Evolutionary conservation across 2,113 vertebrate species (phyloP).

Genomic region (Gambusia affinis): DNA sequence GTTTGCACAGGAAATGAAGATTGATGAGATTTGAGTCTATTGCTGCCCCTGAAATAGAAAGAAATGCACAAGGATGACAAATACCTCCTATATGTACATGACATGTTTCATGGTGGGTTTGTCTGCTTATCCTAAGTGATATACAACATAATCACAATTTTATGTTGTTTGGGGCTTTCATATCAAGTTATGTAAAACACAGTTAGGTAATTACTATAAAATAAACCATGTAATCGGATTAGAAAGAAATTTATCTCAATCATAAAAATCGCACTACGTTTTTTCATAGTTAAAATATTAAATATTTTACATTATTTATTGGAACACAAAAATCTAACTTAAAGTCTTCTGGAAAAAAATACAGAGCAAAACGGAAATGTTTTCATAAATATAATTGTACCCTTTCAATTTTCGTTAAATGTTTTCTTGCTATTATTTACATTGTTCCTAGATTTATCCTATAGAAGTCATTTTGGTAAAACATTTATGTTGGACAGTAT

Average conservation of each 20-base stretch:
- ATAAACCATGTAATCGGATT: not conserved
- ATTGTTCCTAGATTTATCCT: not conserved
- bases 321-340: not conserved
- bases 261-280: not conserved
- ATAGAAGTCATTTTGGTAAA: not conserved
- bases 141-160: not conserved
- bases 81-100: slow-evolving; percentile 13
- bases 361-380: too few species aligned
- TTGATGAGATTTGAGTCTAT: slow-evolving; percentile 42
- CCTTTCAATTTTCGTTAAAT: not conserved
- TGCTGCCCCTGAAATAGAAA: slow-evolving; percentile 30
- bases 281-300: not conserved
- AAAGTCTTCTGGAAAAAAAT: not conserved
- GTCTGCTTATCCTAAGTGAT: slow-evolving; percentile 33
- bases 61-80: slow-evolving; percentile 45
- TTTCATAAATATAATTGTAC: too few species aligned
- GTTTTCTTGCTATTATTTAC: too few species aligned
- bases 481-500: not conserved
- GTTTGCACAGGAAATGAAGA: slow-evolving; percentile 75
- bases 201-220: not conserved
- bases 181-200: not conserved
- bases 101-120: slow-evolving; percentile 20
- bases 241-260: not conserved
- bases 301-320: not conserved
- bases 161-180: not conserved